Conservation (phyloP, 2,797 vertebrate species). For the Sylvia borin region DNA sequence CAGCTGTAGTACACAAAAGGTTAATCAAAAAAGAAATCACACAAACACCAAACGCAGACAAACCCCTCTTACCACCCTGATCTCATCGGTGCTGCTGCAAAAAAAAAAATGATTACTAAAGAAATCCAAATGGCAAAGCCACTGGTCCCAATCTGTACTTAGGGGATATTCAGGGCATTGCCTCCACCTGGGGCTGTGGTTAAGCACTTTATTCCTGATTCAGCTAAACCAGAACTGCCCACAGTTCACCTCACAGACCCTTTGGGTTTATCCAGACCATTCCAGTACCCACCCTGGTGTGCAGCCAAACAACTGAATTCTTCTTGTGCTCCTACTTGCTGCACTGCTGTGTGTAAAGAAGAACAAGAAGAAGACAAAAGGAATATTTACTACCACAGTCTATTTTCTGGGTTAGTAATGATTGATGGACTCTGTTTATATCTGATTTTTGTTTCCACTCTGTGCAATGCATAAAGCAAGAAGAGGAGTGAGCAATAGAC, state of each 20-base stretch:
- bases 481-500: not conserved
- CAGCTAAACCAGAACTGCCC: conserved; percentile 24
- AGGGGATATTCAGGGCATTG: not conserved
- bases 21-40: conserved; percentile 22
- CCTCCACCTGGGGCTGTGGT: conserved; percentile 23
- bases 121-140: conserved; percentile 27
- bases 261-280: not conserved
- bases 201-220: conserved; percentile 10
- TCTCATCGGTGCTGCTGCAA: not conserved
- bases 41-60: not conserved
- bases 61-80: not conserved
- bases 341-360: not conserved
- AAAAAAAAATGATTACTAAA: not conserved
- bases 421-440: conserved; percentile 1
- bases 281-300: not conserved
- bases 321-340: not conserved
- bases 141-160: not conserved
- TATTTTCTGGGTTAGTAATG: not conserved
- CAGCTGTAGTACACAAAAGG: not conserved
- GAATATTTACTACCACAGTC: not conserved
- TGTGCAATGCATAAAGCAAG: not conserved
- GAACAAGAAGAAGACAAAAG: not conserved
- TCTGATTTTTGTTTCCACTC: conserved; percentile 27
- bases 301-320: not conserved
- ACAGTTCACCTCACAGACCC: not conserved